Evolutionary conservation across 2,797 vertebrate species (phyloP).

Genomic region (Enteromius thamalakanensis): DNA sequence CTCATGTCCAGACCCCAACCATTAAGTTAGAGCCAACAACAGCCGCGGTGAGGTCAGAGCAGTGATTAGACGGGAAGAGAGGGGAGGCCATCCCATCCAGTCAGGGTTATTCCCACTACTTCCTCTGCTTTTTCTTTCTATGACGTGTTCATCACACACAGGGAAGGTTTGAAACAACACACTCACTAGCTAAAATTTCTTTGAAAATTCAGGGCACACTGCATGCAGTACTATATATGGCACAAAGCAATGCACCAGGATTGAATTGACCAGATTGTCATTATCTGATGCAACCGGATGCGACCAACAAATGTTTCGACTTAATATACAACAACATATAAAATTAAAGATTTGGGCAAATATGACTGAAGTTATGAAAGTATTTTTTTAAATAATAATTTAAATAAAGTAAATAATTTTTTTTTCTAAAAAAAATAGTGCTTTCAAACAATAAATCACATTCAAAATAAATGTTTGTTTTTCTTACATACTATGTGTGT

Average conservation of each 20-base stretch:
- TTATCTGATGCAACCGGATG: not conserved
- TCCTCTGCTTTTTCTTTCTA: conserved; percentile 22
- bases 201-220: not conserved
- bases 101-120: conserved; percentile 22
- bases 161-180: not conserved
- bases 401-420: not conserved
- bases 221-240: not conserved
- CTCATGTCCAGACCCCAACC: conserved; percentile 28
- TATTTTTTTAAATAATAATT: too few species aligned
- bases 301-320: not conserved
- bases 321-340: too few species aligned
- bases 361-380: too few species aligned
- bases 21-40: conserved; percentile 56
- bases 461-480: too few species aligned
- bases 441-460: too few species aligned
- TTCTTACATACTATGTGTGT: too few species aligned
- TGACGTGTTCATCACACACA: not conserved
- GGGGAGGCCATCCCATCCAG: not conserved
- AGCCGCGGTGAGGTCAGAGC: conserved; percentile 38
- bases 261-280: not conserved
- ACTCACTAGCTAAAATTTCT: not conserved
- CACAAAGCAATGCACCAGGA: not conserved
- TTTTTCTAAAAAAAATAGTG: not conserved
- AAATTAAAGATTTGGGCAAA: too few species aligned
- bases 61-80: conserved; percentile 37